Conservation (phyloP, 2,797 vertebrate genomes). For the Coccyzus lansbergi region DNA sequence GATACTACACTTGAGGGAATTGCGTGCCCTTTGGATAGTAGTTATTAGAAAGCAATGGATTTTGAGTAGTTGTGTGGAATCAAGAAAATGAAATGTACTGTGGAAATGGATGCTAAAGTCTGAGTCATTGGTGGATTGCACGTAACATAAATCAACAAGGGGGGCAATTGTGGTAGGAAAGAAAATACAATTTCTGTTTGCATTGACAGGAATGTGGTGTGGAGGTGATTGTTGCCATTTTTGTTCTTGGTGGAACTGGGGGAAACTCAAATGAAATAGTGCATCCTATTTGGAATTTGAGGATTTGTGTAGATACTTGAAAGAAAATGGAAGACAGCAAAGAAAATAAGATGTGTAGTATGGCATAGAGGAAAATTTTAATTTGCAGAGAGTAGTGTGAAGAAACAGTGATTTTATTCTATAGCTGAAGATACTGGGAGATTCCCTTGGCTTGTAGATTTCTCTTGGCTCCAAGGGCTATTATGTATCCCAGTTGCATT, state of each 20-base stretch:
- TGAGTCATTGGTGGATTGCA: neutral
- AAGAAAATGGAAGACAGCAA: neutral
- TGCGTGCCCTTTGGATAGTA: neutral
- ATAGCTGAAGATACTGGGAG: neutral
- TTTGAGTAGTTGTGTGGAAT: neutral
- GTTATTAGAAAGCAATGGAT: neutral
- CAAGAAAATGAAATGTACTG: neutral
- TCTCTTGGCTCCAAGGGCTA: neutral
- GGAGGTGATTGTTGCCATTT: neutral
- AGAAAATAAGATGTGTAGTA: neutral
- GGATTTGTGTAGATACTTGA: neutral
- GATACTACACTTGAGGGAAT: neutral
- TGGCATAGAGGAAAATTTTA: neutral
- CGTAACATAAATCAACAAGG: accelerated
- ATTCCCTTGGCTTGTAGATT: neutral
- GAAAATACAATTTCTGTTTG: neutral
- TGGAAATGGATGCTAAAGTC: neutral
- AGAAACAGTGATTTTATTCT: neutral
- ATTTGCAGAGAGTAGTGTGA: neutral
- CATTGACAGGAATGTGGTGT: neutral
- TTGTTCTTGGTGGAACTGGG: neutral
- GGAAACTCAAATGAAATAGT: neutral
- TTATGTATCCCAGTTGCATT: neutral
- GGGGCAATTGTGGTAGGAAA: neutral
- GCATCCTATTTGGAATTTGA: neutral